Base-by-base conservation (phyloP, 2,113 vertebrate genomes). In the Rallus limicola region DNA sequence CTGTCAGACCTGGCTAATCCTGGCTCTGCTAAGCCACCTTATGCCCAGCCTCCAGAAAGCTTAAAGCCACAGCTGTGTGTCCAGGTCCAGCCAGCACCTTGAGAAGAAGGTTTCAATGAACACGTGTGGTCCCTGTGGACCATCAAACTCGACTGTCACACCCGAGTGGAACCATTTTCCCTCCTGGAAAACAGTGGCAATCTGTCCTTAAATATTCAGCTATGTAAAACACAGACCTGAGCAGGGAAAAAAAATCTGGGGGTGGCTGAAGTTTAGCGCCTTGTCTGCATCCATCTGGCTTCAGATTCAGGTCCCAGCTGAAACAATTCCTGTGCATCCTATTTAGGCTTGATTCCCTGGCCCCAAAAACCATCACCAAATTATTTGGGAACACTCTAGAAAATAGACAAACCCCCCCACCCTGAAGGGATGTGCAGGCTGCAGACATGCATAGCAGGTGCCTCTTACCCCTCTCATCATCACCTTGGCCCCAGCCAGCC, bases 1-100 rank as follows among this genome's bases (percentile, higher is more conserved):
- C 86, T 93, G 56, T 34, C 48, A 44, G 95, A 95, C 95, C 95
- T 93, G 91, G 85, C 78, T 96, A 96, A 97, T 95, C 96, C 74
- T 3, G 0, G 50, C 65, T 70, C 8, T 1, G 24, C 56, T 88
- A 92, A 93, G 79, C 93, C 86, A 71, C 67, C 34, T 86, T 79
- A 20, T 2, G 13, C 25, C 74, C 90, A 44, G 75, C 36, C 68
- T 78, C n/a, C 3, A 0, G 65, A 91, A 52, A 78, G 63, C 68
- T 95, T 95, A 95, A 91, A 94, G 84, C 19, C 75, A 62, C 85
- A 92, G 82, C 33, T 7, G 14, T 9, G 40, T 31, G 72, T 36
- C 88, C 91, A 86, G 64, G 53, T 72, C 53, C 2, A 5, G 48
- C 46, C 4, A 1, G 55, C 5, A 21, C 48, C 13, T 0, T 2